Base-by-base conservation (phyloP, 64 coral and sea anemone genomes). In the Anthopleura sola region DNA sequence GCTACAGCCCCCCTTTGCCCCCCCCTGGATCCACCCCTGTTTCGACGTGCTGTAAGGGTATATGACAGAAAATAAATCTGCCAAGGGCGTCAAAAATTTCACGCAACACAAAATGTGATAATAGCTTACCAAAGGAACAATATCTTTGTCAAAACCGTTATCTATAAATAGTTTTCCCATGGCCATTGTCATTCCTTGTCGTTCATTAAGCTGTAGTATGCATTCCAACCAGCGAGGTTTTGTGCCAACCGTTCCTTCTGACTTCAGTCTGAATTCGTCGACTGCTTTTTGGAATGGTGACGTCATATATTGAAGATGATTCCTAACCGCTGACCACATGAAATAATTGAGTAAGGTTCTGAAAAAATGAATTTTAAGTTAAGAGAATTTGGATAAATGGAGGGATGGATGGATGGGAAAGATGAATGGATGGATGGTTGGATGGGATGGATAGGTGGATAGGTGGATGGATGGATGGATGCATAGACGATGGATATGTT, bases 341-440 rank as follows among this genome's bases (percentile, higher is more conserved):
- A 90, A 69, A 71, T 83, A 90, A 49, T 90, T 90, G 23, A 82
- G 83, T 10, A 90, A 68, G 6, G 81, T 90, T n/a, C 88, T 90
- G 60, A 36, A 44, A 90, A 0, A 2, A 55, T 0, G n/a, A n/a
- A n/a, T n/a, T n/a, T n/a, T n/a, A n/a, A 75, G 28, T 0, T 60
- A 58, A 38, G 83, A 23, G 20, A 24, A 48, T 46, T 62, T 4
- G 11, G 21, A 62, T 6, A 58, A 17, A 5, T 58, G 55, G 11
- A 48, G n/a, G n/a, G 3, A 48, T 48, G 46, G 46, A 11, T 5
- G 3, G 46, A 48, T 3, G 11, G 11, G 46, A 11, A 48, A 48
- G 3, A 24, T 3, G 62, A 68, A 6, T 5, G 18, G 20, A 29
- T 68, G 62, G 20, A n/a, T n/a, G 62, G 5, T 68, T 3, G 19